Evolutionary conservation across 2,797 vertebrate genomes (phyloP).

Genomic region (Dallia pectoralis): DNA sequence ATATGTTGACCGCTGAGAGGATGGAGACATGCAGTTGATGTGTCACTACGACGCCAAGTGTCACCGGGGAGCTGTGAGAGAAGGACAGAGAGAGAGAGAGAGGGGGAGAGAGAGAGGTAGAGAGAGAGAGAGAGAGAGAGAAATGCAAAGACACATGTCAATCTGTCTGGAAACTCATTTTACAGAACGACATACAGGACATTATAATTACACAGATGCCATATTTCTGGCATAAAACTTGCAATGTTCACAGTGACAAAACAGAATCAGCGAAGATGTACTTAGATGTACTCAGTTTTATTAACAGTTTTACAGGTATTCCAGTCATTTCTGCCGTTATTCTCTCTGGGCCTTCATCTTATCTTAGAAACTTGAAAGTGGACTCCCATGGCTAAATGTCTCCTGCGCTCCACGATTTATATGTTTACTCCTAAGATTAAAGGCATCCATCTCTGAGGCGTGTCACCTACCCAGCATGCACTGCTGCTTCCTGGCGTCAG

Average conservation of each 20-base stretch:
- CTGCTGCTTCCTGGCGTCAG: conserved; percentile 60
- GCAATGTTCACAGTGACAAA: background rate
- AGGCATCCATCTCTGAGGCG: conserved; percentile 60
- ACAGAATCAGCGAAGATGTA: background rate
- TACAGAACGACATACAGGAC: no score
- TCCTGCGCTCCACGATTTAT: conserved; percentile 41
- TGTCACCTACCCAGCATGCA: conserved; percentile 66
- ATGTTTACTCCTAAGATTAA: conserved; percentile 53
- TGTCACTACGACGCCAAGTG: background rate
- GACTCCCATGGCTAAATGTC: conserved; percentile 22
- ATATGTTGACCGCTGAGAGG: background rate
- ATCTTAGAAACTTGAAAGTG: conserved; percentile 26
- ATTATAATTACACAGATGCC: background rate
- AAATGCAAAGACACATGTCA: conserved; percentile 19
- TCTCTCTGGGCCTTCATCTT: background rate
- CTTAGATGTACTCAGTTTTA: background rate
- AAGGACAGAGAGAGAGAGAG: background rate
- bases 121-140: background rate
- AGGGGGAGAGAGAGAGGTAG: background rate
- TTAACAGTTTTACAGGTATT: background rate
- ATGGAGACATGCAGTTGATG: background rate
- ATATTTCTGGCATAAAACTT: background rate
- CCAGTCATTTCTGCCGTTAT: background rate
- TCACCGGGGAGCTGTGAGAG: background rate
- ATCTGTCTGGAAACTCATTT: background rate